Evolutionary conservation across 2,797 vertebrate species (phyloP).

Genomic region (Rhinatrema bivittatum): DNA sequence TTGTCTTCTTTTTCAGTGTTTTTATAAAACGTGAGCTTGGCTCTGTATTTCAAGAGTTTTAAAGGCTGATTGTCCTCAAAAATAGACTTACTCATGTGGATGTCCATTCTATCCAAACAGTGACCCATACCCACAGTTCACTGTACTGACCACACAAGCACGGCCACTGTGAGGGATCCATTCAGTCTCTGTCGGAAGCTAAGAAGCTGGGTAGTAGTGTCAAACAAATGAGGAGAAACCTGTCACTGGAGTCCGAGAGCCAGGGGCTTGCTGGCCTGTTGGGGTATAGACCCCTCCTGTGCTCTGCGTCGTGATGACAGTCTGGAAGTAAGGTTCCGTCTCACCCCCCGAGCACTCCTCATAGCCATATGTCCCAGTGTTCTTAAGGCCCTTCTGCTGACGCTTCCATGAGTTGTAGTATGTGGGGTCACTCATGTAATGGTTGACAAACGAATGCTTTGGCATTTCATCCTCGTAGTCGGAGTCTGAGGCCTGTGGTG

Average conservation of each 20-base stretch:
- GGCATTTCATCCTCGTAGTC: slow-evolving; percentile 87
- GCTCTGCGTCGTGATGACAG: slow-evolving; percentile 91
- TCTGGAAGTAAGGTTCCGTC: slow-evolving; percentile 79
- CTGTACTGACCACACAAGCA: not conserved
- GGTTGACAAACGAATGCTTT: slow-evolving; percentile 94
- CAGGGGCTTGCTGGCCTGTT: slow-evolving; percentile 69
- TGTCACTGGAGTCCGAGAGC: slow-evolving; percentile 85
- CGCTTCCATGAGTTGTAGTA: slow-evolving; percentile 96
- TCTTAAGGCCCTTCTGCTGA: slow-evolving; percentile 77
- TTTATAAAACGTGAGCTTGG: slow-evolving; percentile 34
- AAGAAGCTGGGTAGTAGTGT: slow-evolving; percentile 22
- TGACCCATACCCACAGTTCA: slow-evolving; percentile 33
- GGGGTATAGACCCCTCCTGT: slow-evolving; percentile 83
- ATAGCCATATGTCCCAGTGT: slow-evolving; percentile 59
- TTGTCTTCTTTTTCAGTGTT: slow-evolving; percentile 28
- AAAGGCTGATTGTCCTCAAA: slow-evolving; percentile 51
- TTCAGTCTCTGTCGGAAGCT: not conserved
- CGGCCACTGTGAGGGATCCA: not conserved
- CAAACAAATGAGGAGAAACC: slow-evolving; percentile 96
- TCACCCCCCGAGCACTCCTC: slow-evolving; percentile 77
- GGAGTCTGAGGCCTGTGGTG: slow-evolving; percentile 74
- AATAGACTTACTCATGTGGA: slow-evolving; percentile 30
- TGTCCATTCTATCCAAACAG: slow-evolving; percentile 41
- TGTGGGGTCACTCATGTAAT: slow-evolving; percentile 95
- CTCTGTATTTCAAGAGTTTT: slow-evolving; percentile 26